Base-by-base conservation (phyloP, 2,113 vertebrate species). In the Onychostoma macrolepis region DNA sequence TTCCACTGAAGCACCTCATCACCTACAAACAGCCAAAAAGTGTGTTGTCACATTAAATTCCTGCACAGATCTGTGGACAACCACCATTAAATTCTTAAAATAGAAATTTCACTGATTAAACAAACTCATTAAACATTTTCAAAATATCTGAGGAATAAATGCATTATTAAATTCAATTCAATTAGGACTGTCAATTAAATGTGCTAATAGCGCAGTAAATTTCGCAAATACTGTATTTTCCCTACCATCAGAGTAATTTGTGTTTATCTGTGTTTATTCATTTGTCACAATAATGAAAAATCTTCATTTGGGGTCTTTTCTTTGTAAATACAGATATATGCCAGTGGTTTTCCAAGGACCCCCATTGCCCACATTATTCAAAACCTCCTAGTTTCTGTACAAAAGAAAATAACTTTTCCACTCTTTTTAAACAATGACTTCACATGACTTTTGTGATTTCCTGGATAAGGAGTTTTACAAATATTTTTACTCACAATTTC, bases 1-100 rank as follows among this genome's bases (percentile, higher is more conserved):
- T 99, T 99, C 98, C 98, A 99, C 93, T 99, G 98, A 93, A 99
- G 95, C 93, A 99, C 98, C 95, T 99, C 98, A 93, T 99, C 98
- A 90, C 98, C 98, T 99, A 89, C 71, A 92, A 91, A 80, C 24
- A 91, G 45, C 58, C 83, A 65, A 63, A 76, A 41, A 53, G 33
- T 28, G 56, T 72, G 17, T 38, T 2, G 12, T 50, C n/a, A 17
- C 13, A 76, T 3, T 48, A 50, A 26, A 30, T 45, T 53, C 33
- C 9, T 41, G 33, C 4, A 72, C 10, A 41, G 8, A 72, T 72
- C 33, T 72, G 36, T 12, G 69, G 8, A 41, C 8, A 38, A 24
- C 26, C 1, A 77, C n/a, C 5, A 48, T 30, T 48, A 4, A n/a
- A 15, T 26, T 75, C 5, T 41, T 75, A 45, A 74, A 26, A 75